phyloP scores from a whole-genome alignment of 2,113 vertebrate species.

The Ictidomys tridecemlineatus region DNA sequence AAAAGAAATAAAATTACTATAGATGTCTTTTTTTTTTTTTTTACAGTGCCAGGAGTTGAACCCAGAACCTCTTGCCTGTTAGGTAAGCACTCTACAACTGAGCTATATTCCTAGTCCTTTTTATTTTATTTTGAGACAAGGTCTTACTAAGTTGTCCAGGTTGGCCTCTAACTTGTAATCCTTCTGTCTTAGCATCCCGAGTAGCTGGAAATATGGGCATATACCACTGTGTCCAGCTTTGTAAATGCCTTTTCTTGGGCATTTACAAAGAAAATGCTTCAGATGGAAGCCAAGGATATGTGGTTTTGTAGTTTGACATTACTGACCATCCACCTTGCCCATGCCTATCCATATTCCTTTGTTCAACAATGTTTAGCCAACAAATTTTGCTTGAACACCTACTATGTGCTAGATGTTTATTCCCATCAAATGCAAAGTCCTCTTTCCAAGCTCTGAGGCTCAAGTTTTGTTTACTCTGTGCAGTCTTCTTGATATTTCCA shows the following conservation, averaged over 20 bases:
- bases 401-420: neutral
- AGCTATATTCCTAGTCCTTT: neutral
- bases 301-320: neutral
- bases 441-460: neutral
- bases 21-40: no score
- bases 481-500: neutral
- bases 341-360: neutral
- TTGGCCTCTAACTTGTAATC: neutral
- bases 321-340: neutral
- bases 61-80: no score
- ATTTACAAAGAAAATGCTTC: neutral
- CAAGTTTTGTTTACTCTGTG: neutral
- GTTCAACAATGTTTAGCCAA: neutral
- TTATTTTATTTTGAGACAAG: neutral
- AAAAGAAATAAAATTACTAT: neutral
- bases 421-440: neutral
- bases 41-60: no score
- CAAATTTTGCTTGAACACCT: neutral
- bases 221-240: neutral
- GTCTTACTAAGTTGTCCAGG: neutral
- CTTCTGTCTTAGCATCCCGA: neutral
- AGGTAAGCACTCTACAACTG: neutral
- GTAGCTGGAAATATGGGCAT: neutral
- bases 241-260: neutral
- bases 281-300: neutral